Conservation (phyloP, 2,888 invertebrate genomes). For the Sclerodermus sp. region DNA sequence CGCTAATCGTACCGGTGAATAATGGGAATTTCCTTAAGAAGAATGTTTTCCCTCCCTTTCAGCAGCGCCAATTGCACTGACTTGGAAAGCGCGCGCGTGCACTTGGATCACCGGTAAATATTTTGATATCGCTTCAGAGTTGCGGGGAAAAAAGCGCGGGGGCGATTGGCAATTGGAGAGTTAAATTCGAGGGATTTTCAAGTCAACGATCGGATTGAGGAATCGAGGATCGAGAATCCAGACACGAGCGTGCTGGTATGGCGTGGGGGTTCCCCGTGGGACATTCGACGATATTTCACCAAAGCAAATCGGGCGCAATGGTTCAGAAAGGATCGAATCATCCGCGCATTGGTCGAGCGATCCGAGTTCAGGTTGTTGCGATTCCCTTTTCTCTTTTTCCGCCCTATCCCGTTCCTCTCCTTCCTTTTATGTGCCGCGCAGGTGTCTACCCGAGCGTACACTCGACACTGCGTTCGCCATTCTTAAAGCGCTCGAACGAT, state of each 20-base stretch:
- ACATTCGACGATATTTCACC: constrained; percentile 38
- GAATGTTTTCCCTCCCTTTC: no score
- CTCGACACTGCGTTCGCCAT: constrained; percentile 26
- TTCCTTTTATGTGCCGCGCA: constrained; percentile 31
- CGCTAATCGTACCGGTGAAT: no score
- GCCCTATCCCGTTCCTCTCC: constrained; percentile 12
- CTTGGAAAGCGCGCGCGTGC: no score
- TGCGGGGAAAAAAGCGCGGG: no score
- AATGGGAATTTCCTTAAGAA: no score
- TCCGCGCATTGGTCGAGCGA: constrained; percentile 35
- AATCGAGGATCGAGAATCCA: constrained; percentile 7
- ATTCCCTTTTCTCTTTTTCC: constrained; percentile 5
- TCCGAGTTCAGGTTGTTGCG: constrained; percentile 5
- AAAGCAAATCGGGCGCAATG: constrained; percentile 47
- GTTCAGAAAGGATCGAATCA: constrained; percentile 50
- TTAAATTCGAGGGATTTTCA: neutral
- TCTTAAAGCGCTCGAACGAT: constrained; percentile 14
- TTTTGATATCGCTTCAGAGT: no score
- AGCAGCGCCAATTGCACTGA: no score
- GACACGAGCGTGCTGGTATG: constrained; percentile 19
- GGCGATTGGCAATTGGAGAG: neutral
- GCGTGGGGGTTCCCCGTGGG: constrained; percentile 20
- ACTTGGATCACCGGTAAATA: no score
- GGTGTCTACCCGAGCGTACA: constrained; percentile 44
- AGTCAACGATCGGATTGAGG: constrained; percentile 2